A percentile compares a stretch with the other conserved stretches of the same genome.
Evolutionary conservation across 92 coral and sea anemone genomes (phyloP).

Genomic region (Palythoa heliodiscus): DNA sequence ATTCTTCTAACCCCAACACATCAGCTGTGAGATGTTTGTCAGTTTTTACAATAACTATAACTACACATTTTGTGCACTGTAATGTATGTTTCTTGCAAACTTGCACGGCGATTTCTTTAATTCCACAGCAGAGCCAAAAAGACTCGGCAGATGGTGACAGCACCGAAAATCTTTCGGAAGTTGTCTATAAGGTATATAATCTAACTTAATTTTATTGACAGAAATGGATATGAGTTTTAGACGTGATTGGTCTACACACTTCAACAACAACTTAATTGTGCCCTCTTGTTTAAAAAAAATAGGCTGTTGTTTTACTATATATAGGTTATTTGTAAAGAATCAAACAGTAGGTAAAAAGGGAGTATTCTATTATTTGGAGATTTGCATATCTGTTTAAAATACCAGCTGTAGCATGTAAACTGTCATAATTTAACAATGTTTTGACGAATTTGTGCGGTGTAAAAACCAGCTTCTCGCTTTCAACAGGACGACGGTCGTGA

Average conservation of each 20-base stretch:
- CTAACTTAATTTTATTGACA: background rate
- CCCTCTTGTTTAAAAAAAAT: background rate
- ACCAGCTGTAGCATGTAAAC: slow-evolving; percentile 10
- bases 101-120: background rate
- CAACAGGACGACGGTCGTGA: slow-evolving; percentile 85
- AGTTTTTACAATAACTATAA: background rate
- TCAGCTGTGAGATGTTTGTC: background rate
- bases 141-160: slow-evolving; percentile 69
- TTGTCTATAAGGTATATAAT: slow-evolving; percentile 71
- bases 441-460: background rate
- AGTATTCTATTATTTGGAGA: background rate
- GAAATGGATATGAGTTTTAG: background rate
- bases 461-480: background rate
- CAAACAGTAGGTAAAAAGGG: background rate
- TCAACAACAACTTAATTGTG: too few species aligned
- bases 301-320: background rate
- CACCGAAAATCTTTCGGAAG: slow-evolving; percentile 75
- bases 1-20: background rate
- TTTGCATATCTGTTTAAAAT: background rate
- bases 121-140: slow-evolving; percentile 70
- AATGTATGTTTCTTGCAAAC: background rate
- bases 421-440: background rate
- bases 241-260: background rate
- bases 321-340: background rate
- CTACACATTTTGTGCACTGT: background rate